Evolutionary conservation across 2,113 vertebrate species (phyloP), one percentile per base, ranked within the genome.

Genomic region (Scytalopus superciliaris): DNA sequence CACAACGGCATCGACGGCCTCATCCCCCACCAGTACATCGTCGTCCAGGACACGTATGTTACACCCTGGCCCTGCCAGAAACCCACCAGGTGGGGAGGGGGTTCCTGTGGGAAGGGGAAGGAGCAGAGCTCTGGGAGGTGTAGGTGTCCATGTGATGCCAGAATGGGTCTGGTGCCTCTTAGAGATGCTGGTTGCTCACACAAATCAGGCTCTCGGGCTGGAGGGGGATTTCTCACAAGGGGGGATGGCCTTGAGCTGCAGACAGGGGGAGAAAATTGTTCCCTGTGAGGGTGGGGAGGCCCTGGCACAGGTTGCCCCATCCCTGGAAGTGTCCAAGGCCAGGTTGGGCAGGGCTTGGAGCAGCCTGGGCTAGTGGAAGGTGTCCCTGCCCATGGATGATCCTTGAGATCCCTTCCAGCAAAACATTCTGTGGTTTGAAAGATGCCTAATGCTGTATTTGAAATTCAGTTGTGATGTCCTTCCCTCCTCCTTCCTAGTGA

Each of bases 1-100:
- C 98, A 99, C 97, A 99, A 99, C 2, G 99, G 99, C 27, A 93
- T 98, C 22, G 99, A 99, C 3, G 99, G 99, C 66, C 98, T 99
- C 64, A 98, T 99, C 85, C 99, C 99, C 0, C 99, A 99, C 81
- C 99, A 99, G 98, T 99, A 99, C 96, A 99, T 99, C 57, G 98
- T 99, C 85, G 96, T 99, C 55, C 99, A 99, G 95, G 99, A 99
- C 98, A 98, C 97, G 99, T 99, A 99, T 63, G 99, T 98, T 3
- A 1, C 84, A 6, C 63, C 12, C 83, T 6, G 66, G 47, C n/a
- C n/a, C n/a, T n/a, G n/a, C n/a, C n/a, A n/a, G n/a, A n/a, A n/a
- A 9, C 6, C 2, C 64, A 19, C 52, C 45, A 23, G 10, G 14
- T 19, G 50, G 57, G 84, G 22, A 52, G 25, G 44, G 10, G 11